A percentile compares a stretch with the other conserved stretches of the same genome.
Conservation (phyloP, 1,140 invertebrate genomes). For the Neodiprion lecontei region DNA sequence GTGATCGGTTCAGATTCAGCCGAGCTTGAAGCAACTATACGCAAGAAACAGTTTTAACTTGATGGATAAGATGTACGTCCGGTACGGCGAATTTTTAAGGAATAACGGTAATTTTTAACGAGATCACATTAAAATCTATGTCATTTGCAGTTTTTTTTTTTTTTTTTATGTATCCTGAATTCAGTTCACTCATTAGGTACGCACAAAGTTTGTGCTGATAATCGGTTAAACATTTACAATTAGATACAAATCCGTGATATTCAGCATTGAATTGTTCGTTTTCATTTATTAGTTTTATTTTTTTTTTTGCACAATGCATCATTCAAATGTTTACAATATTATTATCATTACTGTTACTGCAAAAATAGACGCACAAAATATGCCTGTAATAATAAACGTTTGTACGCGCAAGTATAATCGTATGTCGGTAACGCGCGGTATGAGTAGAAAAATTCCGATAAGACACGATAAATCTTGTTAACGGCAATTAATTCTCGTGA, state of each 20-base stretch:
- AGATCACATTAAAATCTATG: too few species aligned
- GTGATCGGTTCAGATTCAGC: background rate
- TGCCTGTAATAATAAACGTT: background rate
- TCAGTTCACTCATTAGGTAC: too few species aligned
- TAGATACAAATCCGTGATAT: background rate
- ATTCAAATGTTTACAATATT: too few species aligned
- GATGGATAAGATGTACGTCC: background rate
- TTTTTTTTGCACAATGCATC: background rate
- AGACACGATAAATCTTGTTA: background rate
- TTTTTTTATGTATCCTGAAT: too few species aligned
- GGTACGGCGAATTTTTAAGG: too few species aligned
- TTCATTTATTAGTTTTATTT: background rate
- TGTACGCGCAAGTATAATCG: too few species aligned
- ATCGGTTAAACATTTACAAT: too few species aligned
- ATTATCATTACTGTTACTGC: too few species aligned
- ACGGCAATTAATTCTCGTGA: constrained; percentile 3
- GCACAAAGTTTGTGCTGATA: too few species aligned
- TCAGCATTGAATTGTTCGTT: background rate
- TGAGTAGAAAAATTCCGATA: background rate
- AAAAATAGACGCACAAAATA: background rate
- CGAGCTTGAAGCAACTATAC: background rate
- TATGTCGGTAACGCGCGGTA: background rate
- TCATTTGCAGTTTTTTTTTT: too few species aligned
- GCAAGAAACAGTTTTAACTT: background rate
- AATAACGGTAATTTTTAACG: too few species aligned